Base-by-base conservation (phyloP, 2,113 vertebrate species). In the Chrysochloris asiatica region DNA sequence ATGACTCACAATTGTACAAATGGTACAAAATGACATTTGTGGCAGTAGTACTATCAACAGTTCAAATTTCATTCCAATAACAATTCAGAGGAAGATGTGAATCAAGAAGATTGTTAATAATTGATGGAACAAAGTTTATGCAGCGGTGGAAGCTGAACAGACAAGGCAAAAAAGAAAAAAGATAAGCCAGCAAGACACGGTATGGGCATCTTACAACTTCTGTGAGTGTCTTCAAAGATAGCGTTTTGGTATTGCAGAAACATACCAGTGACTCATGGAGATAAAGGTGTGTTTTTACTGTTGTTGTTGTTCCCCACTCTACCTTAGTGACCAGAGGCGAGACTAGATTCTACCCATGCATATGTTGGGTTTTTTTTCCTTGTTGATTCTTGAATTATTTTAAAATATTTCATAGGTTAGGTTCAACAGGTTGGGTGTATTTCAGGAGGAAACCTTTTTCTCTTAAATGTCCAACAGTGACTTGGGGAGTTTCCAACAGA, bases 371-470 rank as follows among this genome's bases (percentile, higher is more conserved):
- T n/a, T n/a, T n/a, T n/a, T n/a, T n/a, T n/a, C n/a, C 41, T 82
- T 24, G 83, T 67, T 83, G 81, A 90, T 78, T 83, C 79, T 67
- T 94, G 83, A 79, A 45, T 56, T 78, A 11, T 77, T n/a, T 28
- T 69, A 36, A 94, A 92, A 71, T 45, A 92, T 33, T 21, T 89
- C 67, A 83, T 21, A 24, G 50, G 79, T 26, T 84, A 79, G 61
- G 78, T 50, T 86, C 36, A 41, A 0, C 41, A 47, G 22, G 24
- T 73, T 19, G 30, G 28, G 13, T 83, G 14, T 79, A 21, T 93
- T 84, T 88, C 69, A 83, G 56, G 41, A 93, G 61, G 47, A 89
- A 78, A 80, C 73, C 50, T 72, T 76, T 59, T 88, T 93, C 61
- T 21, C n/a, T n/a, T 48, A 93, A 36, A 24, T 75, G 47, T 61